These are phyloP conservation scores for Heliconius ismenius DNA, from an alignment of 2,888 invertebrate genomes.

Conservation along the genomic window DNA sequence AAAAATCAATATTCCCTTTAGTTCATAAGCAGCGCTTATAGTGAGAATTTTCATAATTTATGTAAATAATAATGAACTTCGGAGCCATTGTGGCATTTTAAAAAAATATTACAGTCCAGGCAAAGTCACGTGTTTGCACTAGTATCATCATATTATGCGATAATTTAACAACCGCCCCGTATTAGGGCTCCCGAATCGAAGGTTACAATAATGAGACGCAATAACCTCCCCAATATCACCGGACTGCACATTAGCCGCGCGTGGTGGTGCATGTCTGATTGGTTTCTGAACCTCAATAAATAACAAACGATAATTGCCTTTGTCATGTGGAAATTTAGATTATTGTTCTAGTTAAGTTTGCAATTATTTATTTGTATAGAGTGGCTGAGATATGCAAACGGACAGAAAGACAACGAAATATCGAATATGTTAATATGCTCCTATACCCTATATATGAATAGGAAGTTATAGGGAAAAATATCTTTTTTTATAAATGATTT, in stretches of 20 bases:
- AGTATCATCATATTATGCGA: background rate
- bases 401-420: background rate
- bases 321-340: constrained; percentile 41
- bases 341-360: background rate
- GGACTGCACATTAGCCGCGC: constrained; percentile 62
- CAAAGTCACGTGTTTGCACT: background rate
- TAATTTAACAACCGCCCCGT: background rate
- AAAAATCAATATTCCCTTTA: too few relatives aligned
- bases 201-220: constrained; percentile 49
- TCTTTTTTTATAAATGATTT: too few relatives aligned
- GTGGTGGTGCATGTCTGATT: constrained; percentile 69
- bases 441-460: too few relatives aligned
- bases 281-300: constrained; percentile 54
- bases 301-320: constrained; percentile 53
- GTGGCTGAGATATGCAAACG: background rate
- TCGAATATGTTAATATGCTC: too few relatives aligned
- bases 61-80: background rate
- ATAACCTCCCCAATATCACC: constrained; percentile 52
- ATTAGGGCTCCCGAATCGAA: constrained; percentile 28
- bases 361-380: background rate
- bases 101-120: background rate
- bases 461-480: too few relatives aligned
- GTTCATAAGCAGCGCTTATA: background rate
- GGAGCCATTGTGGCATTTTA: background rate
- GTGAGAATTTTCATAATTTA: background rate